Conservation (phyloP, 2,113 vertebrate species). For the Tichodroma muraria region DNA sequence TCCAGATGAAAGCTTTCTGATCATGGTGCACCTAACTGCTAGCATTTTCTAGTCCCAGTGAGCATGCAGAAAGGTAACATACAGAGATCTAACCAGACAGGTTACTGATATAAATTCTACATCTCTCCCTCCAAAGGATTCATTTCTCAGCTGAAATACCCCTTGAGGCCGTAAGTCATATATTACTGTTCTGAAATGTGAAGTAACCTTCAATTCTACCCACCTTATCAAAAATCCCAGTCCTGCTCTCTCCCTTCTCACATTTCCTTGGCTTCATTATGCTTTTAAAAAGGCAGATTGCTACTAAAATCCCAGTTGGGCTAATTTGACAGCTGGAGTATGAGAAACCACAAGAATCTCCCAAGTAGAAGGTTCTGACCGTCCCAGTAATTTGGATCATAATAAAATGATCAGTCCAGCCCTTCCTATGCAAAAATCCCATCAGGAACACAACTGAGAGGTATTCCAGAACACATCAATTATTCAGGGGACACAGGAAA, state of each 20-base stretch:
- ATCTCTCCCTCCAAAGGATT: not conserved
- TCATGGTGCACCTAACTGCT: not conserved
- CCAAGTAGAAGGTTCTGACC: not conserved
- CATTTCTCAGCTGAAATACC: not conserved
- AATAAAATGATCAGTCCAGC: not conserved
- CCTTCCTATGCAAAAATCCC: not conserved
- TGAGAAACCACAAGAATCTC: not conserved
- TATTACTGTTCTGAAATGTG: not conserved
- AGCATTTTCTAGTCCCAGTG: not conserved
- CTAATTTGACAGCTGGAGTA: not conserved
- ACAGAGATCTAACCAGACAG: not conserved
- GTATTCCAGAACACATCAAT: not conserved
- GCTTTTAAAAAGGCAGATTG: not conserved
- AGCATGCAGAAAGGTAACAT: not conserved
- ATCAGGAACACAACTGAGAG: not conserved
- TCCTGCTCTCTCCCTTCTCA: not conserved
- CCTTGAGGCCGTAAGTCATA: not conserved
- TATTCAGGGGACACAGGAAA: not conserved
- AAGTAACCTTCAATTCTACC: not conserved
- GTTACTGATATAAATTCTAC: not conserved
- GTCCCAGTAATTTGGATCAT: not conserved
- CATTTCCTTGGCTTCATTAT: not conserved
- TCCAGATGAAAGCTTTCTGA: not conserved
- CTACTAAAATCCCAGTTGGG: not conserved
- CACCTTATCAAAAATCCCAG: not conserved